Evolutionary conservation across 2,888 invertebrate genomes (phyloP).

Genomic region (Amblyjoppa proteus): DNA sequence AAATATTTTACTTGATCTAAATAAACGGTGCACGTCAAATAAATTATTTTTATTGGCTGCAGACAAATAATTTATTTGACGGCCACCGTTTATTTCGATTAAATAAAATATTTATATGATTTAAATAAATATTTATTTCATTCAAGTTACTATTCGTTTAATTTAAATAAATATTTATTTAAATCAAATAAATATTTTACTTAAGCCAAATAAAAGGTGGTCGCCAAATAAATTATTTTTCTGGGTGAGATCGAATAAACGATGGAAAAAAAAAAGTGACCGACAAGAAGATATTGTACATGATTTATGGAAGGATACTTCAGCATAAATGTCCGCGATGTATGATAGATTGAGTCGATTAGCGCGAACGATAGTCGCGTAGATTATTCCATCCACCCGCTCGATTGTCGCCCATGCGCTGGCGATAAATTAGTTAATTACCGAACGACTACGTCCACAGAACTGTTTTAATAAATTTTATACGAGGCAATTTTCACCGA

Average conservation of each 20-base stretch:
- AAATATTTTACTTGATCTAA: too few species aligned
- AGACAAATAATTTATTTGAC: too few species aligned
- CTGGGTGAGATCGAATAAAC: background rate
- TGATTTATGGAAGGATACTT: slow-evolving; percentile 8
- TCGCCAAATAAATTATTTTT: too few species aligned
- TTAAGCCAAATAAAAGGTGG: too few species aligned
- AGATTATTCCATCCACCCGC: slow-evolving; percentile 37
- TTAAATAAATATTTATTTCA: too few species aligned
- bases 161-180: too few species aligned
- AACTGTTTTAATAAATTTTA: slow-evolving; percentile 12
- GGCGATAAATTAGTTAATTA: slow-evolving; percentile 33
- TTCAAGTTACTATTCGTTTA: too few species aligned
- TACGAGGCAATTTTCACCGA: background rate
- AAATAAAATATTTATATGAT: too few species aligned
- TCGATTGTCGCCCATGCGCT: slow-evolving; percentile 24
- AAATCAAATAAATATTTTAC: too few species aligned
- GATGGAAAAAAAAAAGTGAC: background rate
- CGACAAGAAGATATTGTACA: background rate
- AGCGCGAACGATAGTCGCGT: slow-evolving; percentile 37
- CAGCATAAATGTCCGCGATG: slow-evolving; percentile 17
- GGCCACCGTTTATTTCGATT: too few species aligned
- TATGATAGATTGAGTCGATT: slow-evolving; percentile 49
- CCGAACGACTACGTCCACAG: slow-evolving; percentile 6
- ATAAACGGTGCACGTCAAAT: too few species aligned
- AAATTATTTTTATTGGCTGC: too few species aligned